Conservation (phyloP, 2,797 vertebrate species). For the Thunnus albacares region DNA sequence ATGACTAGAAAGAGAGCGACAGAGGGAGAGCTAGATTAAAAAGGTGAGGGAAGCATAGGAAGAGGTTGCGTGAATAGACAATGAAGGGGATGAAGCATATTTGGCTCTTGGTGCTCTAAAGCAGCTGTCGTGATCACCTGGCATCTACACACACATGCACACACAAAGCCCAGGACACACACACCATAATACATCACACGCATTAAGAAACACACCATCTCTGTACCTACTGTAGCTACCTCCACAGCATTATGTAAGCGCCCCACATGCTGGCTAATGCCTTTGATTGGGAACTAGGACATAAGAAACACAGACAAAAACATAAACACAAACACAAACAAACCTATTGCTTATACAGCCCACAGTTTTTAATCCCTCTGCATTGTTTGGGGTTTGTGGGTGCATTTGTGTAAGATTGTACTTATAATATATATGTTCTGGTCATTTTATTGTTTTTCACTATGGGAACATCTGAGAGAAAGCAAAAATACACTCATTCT, state of each 20-base stretch:
- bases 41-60: conserved; percentile 38
- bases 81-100: conserved; percentile 47
- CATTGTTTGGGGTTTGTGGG: conserved; percentile 3
- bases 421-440: background rate
- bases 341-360: conserved; percentile 21
- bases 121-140: conserved; percentile 62
- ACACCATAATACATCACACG: conserved; percentile 5
- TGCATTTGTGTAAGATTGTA: conserved; percentile 10
- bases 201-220: conserved; percentile 17
- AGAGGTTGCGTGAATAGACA: conserved; percentile 29
- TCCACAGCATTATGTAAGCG: conserved; percentile 55
- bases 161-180: conserved; percentile 13
- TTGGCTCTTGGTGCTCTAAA: conserved; percentile 52
- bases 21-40: conserved; percentile 39
- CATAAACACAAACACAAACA: conserved; percentile 19
- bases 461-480: background rate
- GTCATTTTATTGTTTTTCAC: background rate
- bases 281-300: conserved; percentile 56
- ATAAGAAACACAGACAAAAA: conserved; percentile 25
- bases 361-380: conserved; percentile 26
- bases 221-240: conserved; percentile 37
- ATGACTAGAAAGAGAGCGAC: conserved; percentile 47
- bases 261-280: conserved; percentile 33
- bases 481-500: background rate
- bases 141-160: conserved; percentile 21